Percentiles rank a stretch among this genome's conserved stretches.
These are phyloP conservation scores for Gastracanthus pulcherrimus DNA, from an alignment of 2,888 invertebrate genomes.

Conservation along the genomic window DNA sequence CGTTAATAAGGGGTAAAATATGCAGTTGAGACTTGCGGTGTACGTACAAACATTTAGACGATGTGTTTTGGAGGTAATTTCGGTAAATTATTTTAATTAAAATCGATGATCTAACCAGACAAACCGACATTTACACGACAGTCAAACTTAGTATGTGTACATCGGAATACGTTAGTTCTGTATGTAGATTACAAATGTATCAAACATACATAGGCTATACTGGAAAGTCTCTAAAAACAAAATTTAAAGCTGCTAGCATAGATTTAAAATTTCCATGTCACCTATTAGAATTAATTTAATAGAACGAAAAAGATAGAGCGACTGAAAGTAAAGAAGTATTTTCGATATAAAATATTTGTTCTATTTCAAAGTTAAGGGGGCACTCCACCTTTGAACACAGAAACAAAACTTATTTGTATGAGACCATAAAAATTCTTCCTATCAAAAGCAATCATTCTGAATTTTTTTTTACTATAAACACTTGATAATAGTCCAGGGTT, in stretches of 20 bases:
- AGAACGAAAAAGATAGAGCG: neutral
- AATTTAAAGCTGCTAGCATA: neutral
- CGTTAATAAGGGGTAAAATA: too few relatives aligned
- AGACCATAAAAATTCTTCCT: too few relatives aligned
- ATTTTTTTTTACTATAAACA: too few relatives aligned
- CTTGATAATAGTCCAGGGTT: too few relatives aligned
- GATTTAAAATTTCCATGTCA: neutral
- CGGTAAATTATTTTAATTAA: neutral
- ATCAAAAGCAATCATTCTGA: too few relatives aligned
- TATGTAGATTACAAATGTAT: neutral
- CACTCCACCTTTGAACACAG: too few relatives aligned
- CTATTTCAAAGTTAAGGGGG: too few relatives aligned
- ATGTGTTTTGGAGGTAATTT: neutral
- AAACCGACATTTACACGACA: neutral
- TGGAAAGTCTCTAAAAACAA: neutral
- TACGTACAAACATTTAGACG: neutral
- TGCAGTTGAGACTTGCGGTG: neutral
- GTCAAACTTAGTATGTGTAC: neutral
- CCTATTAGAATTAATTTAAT: neutral
- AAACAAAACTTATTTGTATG: too few relatives aligned
- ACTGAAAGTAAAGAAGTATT: too few relatives aligned
- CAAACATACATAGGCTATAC: neutral
- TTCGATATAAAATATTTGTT: too few relatives aligned
- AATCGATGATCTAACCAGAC: neutral
- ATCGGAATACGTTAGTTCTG: constrained; percentile 5